phyloP scores from a whole-genome alignment of 2,888 invertebrate species.

The Zygogramma bicolorata region DNA sequence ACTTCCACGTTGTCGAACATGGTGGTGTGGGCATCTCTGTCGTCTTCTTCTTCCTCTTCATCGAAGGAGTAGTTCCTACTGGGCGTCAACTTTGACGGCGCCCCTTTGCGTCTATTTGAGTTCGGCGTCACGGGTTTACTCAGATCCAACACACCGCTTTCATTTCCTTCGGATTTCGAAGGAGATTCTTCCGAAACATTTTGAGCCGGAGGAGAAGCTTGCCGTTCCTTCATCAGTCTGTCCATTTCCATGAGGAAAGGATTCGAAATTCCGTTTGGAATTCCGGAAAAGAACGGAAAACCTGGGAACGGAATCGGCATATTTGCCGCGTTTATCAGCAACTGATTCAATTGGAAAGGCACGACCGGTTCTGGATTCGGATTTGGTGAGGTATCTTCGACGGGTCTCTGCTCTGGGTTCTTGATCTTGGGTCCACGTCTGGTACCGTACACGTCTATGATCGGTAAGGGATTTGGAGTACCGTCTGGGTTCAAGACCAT shows the following conservation, averaged over 20 bases:
- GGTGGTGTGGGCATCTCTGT: conserved; percentile 62
- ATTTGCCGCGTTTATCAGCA: conserved; percentile 37
- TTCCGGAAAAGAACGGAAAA: conserved; percentile 52
- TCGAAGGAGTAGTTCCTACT: conserved; percentile 22
- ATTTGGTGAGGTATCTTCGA: conserved; percentile 27
- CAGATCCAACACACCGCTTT: conserved; percentile 71
- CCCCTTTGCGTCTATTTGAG: conserved; percentile 82
- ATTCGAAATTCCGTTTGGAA: conserved; percentile 51
- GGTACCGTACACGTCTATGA: conserved; percentile 93
- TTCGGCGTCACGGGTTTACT: conserved; percentile 65
- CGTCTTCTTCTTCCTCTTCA: conserved; percentile 68
- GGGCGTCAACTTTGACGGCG: conserved; percentile 81
- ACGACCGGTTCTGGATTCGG: conserved; percentile 31
- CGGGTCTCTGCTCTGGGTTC: conserved; percentile 31
- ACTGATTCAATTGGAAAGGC: conserved; percentile 45
- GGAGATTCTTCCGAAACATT: background rate
- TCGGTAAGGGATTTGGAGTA: conserved; percentile 86
- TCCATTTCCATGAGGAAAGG: conserved; percentile 56
- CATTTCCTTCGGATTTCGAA: conserved; percentile 44
- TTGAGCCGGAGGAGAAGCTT: background rate
- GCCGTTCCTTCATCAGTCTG: conserved; percentile 39
- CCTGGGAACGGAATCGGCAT: conserved; percentile 48
- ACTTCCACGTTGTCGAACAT: conserved; percentile 56
- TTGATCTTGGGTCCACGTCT: conserved; percentile 84
- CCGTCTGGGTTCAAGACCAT: conserved; percentile 92